phyloP scores from a whole-genome alignment of 2,888 invertebrate genomes.

The Mactromeris polynyma region DNA sequence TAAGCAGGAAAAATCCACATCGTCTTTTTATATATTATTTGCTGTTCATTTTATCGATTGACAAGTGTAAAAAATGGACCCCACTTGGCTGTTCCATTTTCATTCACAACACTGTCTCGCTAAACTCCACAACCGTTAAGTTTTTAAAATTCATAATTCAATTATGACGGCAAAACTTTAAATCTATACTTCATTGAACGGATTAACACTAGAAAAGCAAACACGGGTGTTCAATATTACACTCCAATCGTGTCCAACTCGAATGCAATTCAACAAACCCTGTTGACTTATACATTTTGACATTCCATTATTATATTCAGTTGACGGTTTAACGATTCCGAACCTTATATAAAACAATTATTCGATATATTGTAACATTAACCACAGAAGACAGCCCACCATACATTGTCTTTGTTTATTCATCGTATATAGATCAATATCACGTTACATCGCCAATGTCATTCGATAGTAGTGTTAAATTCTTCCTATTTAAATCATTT shows the following conservation, averaged over 20 bases:
- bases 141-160: conserved; percentile 38
- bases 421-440: conserved; percentile 16
- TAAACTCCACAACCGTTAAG: not conserved
- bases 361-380: conserved; percentile 21
- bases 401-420: conserved; percentile 42
- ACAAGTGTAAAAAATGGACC: conserved; percentile 9
- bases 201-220: conserved; percentile 9
- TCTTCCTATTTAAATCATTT: not conserved
- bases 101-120: not conserved
- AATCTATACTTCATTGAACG: conserved; percentile 17
- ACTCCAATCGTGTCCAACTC: conserved; percentile 5
- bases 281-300: conserved; percentile 37
- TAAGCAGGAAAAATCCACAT: not conserved
- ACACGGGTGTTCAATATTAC: conserved; percentile 22
- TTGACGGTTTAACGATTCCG: conserved; percentile 31
- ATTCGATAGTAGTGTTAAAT: conserved; percentile 15
- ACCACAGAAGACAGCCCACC: not conserved
- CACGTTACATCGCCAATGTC: conserved; percentile 6
- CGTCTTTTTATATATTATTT: not conserved
- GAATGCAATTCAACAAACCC: not conserved
- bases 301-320: conserved; percentile 27
- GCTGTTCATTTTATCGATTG: conserved; percentile 14
- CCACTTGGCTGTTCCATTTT: not conserved
- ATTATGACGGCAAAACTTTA: conserved; percentile 26
- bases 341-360: conserved; percentile 40